Evolutionary conservation across 2,113 vertebrate species (phyloP).

Genomic region (Naja naja): DNA sequence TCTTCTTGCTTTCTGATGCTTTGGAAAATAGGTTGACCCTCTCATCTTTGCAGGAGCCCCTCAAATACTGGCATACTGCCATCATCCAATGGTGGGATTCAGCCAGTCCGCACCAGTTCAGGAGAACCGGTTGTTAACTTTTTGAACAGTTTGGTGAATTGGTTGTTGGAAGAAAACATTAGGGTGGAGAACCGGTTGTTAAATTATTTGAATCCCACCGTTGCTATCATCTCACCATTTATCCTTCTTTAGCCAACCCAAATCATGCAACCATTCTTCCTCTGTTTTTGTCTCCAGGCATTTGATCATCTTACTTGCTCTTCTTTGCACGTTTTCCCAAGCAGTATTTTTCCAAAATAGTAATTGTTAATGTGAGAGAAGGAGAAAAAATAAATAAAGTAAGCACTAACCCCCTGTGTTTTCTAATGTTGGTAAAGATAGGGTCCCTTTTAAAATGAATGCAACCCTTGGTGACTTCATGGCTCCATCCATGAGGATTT

Average conservation of each 20-base stretch:
- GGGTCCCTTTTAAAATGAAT: neutral
- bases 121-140: no score
- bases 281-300: neutral
- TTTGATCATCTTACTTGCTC: neutral
- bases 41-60: neutral
- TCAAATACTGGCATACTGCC: neutral
- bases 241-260: neutral
- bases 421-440: neutral
- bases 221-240: neutral
- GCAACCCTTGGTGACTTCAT: neutral
- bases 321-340: neutral
- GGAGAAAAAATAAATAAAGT: neutral
- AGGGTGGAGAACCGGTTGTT: no score
- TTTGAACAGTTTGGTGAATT: no score
- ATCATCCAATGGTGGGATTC: neutral
- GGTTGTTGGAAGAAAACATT: no score
- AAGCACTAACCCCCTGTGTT: neutral
- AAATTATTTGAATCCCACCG: no score
- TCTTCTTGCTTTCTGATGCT: neutral
- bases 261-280: neutral
- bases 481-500: neutral
- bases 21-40: neutral
- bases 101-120: no score
- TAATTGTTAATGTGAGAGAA: neutral
- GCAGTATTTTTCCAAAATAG: neutral